A percentile compares a stretch with the other conserved stretches of the same genome.
These are phyloP conservation scores for Hetaerina americana DNA, from an alignment of 1,140 invertebrate species.

Conservation along the genomic window DNA sequence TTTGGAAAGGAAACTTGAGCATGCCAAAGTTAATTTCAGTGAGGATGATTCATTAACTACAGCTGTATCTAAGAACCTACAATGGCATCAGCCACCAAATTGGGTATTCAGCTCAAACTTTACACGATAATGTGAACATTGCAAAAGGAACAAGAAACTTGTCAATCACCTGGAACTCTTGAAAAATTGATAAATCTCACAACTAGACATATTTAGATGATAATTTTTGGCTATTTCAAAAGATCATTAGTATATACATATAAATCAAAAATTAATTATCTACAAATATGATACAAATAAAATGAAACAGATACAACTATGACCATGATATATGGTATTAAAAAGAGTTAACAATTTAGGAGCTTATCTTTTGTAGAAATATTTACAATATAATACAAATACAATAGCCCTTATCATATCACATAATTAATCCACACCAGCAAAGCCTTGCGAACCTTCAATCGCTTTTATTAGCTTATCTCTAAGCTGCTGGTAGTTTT, in stretches of 20 bases:
- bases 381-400: neutral
- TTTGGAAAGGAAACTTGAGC: neutral
- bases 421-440: conserved; percentile 78
- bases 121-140: neutral
- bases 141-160: neutral
- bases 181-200: neutral
- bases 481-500: conserved; percentile 85
- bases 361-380: neutral
- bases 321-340: neutral
- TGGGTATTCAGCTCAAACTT: neutral
- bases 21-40: neutral
- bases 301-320: neutral
- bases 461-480: conserved; percentile 94
- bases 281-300: neutral
- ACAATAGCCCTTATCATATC: neutral
- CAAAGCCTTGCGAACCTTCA: conserved; percentile 95
- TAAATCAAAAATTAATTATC: neutral
- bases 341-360: neutral
- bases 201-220: neutral
- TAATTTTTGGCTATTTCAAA: neutral
- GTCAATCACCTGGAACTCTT: neutral
- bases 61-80: neutral
- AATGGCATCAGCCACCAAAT: neutral
- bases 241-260: neutral
- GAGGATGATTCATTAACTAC: neutral